A percentile compares a stretch with the other conserved stretches of the same genome.
phyloP scores from a whole-genome alignment of 2,113 vertebrate species.

The Pongo abelii region DNA sequence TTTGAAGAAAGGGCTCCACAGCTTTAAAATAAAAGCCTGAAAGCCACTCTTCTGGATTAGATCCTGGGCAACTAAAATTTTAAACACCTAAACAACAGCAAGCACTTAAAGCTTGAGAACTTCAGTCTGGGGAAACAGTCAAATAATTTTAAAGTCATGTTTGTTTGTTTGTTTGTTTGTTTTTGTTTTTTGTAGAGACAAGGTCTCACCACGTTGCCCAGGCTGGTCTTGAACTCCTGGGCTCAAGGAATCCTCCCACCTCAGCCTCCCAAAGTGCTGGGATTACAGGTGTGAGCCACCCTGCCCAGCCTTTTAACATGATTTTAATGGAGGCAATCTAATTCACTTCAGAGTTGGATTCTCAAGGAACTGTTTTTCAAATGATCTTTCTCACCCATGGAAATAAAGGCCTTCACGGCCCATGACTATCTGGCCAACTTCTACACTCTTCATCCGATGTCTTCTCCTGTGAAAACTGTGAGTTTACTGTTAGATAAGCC shows the following conservation, averaged over 20 bases:
- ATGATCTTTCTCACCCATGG: neutral
- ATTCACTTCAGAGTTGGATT: neutral
- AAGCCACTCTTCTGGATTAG: neutral
- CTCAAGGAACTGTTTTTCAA: neutral
- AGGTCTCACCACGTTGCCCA: too few species aligned
- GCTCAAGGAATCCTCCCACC: too few species aligned
- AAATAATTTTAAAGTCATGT: too few species aligned
- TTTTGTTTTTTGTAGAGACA: too few species aligned
- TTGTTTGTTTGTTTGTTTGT: too few species aligned
- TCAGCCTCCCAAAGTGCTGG: too few species aligned
- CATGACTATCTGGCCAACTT: neutral
- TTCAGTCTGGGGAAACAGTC: too few species aligned
- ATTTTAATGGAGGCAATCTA: neutral
- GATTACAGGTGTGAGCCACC: too few species aligned
- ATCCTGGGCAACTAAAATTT: neutral
- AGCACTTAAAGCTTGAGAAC: too few species aligned
- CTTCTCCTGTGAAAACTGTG: neutral
- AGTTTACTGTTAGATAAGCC: neutral
- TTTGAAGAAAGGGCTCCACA: neutral
- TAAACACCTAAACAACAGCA: neutral
- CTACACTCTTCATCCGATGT: neutral
- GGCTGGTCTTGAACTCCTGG: too few species aligned
- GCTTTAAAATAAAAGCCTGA: neutral
- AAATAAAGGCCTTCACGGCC: neutral
- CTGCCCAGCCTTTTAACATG: rapidly evolving